Conservation (phyloP, 2,797 vertebrate species). For the Pseudochirops cupreus region DNA sequence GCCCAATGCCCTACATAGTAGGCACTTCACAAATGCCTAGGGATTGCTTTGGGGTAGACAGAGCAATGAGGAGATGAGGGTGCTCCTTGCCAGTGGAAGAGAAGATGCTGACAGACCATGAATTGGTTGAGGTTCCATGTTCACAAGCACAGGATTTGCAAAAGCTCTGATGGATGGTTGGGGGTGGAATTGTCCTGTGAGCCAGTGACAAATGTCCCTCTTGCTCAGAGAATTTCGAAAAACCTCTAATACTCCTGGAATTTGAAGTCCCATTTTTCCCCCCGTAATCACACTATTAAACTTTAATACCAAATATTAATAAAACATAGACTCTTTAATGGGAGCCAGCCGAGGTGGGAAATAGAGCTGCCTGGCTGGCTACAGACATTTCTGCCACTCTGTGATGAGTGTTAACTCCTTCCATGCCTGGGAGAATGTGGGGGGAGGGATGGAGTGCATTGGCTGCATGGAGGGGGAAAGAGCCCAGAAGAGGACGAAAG, state of each 20-base stretch:
- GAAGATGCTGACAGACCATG: neutral
- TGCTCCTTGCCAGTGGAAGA: neutral
- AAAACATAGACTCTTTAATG: conserved; percentile 73
- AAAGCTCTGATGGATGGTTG: conserved; percentile 41
- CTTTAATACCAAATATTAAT: conserved; percentile 83
- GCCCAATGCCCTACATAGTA: neutral
- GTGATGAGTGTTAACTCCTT: conserved; percentile 27
- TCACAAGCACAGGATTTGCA: neutral
- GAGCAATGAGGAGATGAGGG: neutral
- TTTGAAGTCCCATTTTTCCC: conserved; percentile 82
- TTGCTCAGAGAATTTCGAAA: conserved; percentile 55
- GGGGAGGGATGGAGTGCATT: neutral
- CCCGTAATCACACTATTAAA: conserved; percentile 85
- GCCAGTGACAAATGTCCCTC: conserved; percentile 73
- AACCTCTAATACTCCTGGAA: conserved; percentile 76
- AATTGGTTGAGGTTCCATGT: neutral
- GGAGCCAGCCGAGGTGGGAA: conserved; percentile 43
- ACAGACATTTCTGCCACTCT: neutral
- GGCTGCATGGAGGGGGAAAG: neutral
- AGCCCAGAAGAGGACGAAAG: neutral
- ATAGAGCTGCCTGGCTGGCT: neutral
- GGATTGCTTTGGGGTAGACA: neutral
- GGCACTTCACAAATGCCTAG: neutral
- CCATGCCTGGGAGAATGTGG: neutral
- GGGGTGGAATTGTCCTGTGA: neutral